Conservation (phyloP, 2,888 invertebrate species). For the Stictocephala bisonia region DNA sequence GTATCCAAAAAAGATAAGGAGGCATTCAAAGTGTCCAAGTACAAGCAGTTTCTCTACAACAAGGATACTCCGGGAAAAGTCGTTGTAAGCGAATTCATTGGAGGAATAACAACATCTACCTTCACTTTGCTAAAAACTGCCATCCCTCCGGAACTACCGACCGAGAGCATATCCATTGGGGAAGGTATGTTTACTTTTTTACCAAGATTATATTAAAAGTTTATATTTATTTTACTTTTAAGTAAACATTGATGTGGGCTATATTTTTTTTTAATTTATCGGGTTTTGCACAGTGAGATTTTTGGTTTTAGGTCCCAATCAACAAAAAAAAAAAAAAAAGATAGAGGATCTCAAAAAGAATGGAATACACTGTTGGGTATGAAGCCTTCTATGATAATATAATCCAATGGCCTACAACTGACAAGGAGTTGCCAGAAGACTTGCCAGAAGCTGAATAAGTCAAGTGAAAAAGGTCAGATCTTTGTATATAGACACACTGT, state of each 20-base stretch:
- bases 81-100: constrained; percentile 18
- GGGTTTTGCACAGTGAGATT: constrained; percentile 17
- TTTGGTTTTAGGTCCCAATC: constrained; percentile 42
- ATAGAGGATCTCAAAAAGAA: constrained; percentile 45
- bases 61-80: constrained; percentile 30
- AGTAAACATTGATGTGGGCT: not conserved
- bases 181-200: constrained; percentile 19
- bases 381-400: constrained; percentile 45
- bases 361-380: constrained; percentile 41
- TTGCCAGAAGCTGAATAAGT: constrained; percentile 38
- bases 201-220: constrained; percentile 5
- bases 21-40: constrained; percentile 40
- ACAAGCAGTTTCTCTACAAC: constrained; percentile 29
- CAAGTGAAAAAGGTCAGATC: constrained; percentile 10
- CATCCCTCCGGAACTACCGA: constrained; percentile 30
- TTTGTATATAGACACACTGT: too few species aligned
- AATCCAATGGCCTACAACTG: constrained; percentile 45
- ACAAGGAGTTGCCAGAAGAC: constrained; percentile 32
- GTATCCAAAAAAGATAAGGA: constrained; percentile 30
- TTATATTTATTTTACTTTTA: constrained; percentile 12
- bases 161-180: constrained; percentile 31
- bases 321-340: constrained; percentile 42
- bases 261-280: constrained; percentile 9
- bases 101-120: constrained; percentile 22
- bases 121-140: constrained; percentile 15